phyloP scores from a whole-genome alignment of 2,113 vertebrate species.

The Arizona elegans region DNA sequence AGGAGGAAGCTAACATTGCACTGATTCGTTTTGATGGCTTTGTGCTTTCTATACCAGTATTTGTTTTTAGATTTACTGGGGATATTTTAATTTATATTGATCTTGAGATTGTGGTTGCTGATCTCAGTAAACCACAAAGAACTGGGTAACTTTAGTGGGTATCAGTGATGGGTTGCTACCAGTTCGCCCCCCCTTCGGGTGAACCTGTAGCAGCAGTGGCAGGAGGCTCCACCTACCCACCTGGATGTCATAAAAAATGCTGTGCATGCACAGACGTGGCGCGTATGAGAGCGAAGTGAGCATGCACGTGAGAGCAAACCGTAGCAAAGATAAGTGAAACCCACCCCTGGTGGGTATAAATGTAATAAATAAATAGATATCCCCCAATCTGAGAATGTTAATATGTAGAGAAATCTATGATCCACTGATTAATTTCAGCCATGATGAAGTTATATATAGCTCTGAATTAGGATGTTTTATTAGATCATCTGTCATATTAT shows the following conservation, averaged over 20 bases:
- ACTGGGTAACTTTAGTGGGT: not conserved
- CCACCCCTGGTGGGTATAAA: not conserved
- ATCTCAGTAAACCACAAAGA: not conserved
- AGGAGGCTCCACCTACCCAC: too few species aligned
- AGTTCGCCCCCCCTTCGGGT: too few species aligned
- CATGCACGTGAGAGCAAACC: too few species aligned
- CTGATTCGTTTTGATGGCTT: not conserved
- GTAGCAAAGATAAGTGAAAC: too few species aligned
- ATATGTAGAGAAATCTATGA: not conserved
- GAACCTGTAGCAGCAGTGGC: too few species aligned
- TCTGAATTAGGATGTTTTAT: not conserved
- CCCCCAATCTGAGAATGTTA: not conserved
- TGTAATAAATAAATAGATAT: not conserved
- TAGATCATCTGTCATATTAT: not conserved
- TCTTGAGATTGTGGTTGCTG: not conserved
- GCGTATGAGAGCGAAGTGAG: too few species aligned
- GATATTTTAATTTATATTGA: not conserved
- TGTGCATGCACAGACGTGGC: too few species aligned
- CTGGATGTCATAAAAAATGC: too few species aligned
- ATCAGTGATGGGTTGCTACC: too few species aligned
- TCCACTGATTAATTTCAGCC: not conserved
- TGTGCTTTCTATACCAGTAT: not conserved
- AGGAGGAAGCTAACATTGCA: not conserved
- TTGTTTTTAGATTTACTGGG: not conserved
- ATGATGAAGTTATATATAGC: not conserved